Percentiles rank a stretch among this genome's conserved stretches.
These are phyloP conservation scores for Leptinotarsa rubiginosa DNA, from an alignment of 2,888 invertebrate genomes.

Conservation along the genomic window DNA sequence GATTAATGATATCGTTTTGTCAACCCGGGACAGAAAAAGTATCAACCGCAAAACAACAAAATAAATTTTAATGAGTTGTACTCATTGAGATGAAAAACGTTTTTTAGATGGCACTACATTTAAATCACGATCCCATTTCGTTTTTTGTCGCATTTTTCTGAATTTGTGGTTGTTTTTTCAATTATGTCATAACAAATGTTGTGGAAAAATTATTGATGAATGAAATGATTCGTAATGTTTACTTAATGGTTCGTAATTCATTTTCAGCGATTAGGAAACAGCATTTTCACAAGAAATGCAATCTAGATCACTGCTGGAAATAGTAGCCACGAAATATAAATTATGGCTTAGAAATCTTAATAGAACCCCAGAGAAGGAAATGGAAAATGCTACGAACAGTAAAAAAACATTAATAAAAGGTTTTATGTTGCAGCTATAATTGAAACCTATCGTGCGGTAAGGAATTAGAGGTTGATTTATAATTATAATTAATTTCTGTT, in stretches of 20 bases:
- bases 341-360: conserved; percentile 33
- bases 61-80: too few relatives aligned
- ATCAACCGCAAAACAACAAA: neutral
- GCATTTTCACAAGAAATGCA: neutral
- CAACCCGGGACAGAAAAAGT: neutral
- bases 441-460: conserved; percentile 33
- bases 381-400: conserved; percentile 14
- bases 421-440: conserved; percentile 29
- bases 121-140: too few relatives aligned
- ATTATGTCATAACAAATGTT: too few relatives aligned
- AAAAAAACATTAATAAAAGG: conserved; percentile 22
- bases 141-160: too few relatives aligned
- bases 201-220: too few relatives aligned
- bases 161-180: too few relatives aligned
- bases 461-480: conserved; percentile 30
- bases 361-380: conserved; percentile 17
- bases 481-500: conserved; percentile 23
- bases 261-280: too few relatives aligned
- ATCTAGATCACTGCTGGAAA: conserved; percentile 33
- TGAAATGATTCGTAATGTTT: too few relatives aligned
- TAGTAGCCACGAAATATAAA: conserved; percentile 38
- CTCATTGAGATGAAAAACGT: too few relatives aligned
- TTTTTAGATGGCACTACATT: too few relatives aligned
- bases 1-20: neutral
- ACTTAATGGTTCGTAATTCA: too few relatives aligned